Base-by-base conservation (phyloP, 2,113 vertebrate species). In the Carlito syrichta region DNA sequence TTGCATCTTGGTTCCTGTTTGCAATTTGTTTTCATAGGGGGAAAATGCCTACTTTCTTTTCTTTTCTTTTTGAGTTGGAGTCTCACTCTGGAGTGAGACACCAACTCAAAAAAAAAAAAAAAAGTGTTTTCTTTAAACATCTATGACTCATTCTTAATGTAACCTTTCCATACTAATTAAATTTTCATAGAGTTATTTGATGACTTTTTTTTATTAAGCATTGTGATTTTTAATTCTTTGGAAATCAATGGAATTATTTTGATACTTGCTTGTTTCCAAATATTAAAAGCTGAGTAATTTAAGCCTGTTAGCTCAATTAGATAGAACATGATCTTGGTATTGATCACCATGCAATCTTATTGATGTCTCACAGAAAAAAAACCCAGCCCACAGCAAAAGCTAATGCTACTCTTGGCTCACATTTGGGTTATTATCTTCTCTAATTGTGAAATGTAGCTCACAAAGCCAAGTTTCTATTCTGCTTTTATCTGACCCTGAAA, bases 241-340 rank as follows among this genome's bases (percentile, higher is more conserved):
- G 19, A 94, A 97, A 73, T 94, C 92, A 87, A 50, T 97, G 56
- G 35, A 84, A 88, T 95, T 95, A 92, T 94, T 97, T 94, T 97
- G 84, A 94, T 88, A 50, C 50, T 79, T 96, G 35, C 23, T 95
- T 97, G 48, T 95, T 96, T 96, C 63, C 58, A 95, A 85, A 92
- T 92, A 93, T 91, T 96, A 94, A 96, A 96, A 95, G 45, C 69
- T 86, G 71, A 96, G 56, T 84, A 92, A 86, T 73, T 96, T 81
- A 95, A 93, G 63, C n/a, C 40, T 77, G 83, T 96, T 91, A 79
- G 43, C 58, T 88, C 52, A 90, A 0, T 84, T 92, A 78, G 79
- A 82, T 94, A 94, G 88, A 96, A 92, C 10, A 71, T 66, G 43
- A 71, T 87, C n/a, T 68, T 96, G n/a, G 9, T 89, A 94, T 96